Conservation (phyloP, 1,140 invertebrate genomes). For the Macrobrachium rosenbergii region DNA sequence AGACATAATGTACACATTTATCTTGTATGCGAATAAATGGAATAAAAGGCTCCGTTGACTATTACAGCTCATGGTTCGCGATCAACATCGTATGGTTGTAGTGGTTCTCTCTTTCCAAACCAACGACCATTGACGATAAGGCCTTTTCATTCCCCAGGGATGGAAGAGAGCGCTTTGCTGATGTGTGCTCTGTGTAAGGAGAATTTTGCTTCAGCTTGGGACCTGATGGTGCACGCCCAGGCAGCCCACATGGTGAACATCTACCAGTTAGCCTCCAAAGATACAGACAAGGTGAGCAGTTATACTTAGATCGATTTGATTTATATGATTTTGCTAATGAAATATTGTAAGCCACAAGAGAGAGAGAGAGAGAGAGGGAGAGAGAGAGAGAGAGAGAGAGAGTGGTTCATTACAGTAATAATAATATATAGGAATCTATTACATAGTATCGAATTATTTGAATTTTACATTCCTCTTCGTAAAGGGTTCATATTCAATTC, state of each 20-base stretch:
- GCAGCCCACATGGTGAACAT: conserved; percentile 86
- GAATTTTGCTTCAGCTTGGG: conserved; percentile 82
- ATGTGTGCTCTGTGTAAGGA: conserved; percentile 85
- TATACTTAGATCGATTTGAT: not conserved
- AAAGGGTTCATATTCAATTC: no score
- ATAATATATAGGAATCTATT: no score
- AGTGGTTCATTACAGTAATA: no score
- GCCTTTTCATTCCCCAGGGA: conserved; percentile 49
- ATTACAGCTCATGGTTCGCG: no score
- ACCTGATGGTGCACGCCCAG: conserved; percentile 85
- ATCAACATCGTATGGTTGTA: no score
- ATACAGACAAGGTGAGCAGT: conserved; percentile 49
- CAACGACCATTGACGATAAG: not conserved
- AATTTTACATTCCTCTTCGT: no score
- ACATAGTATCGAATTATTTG: no score
- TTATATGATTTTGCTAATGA: not conserved
- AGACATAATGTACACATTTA: no score
- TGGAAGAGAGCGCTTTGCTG: conserved; percentile 73
- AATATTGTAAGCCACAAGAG: not conserved
- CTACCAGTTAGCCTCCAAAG: conserved; percentile 77
- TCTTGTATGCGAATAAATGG: no score
- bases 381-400: no score
- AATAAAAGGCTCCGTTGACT: no score
- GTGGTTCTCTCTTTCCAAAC: no score
- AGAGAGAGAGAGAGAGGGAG: not conserved